Evolutionary conservation across 2,888 invertebrate genomes (phyloP).

Genomic region (Anodontia alba): DNA sequence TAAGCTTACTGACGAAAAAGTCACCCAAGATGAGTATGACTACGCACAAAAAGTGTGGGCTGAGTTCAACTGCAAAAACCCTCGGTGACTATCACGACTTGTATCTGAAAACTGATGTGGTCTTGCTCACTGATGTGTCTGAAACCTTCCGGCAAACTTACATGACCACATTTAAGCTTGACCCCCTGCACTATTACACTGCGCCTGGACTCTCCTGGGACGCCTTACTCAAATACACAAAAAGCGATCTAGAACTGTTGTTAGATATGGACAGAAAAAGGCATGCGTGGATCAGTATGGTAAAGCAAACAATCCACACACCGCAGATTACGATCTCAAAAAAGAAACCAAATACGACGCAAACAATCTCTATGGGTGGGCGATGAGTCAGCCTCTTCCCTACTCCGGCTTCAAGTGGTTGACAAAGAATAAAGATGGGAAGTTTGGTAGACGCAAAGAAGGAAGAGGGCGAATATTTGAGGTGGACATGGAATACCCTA

Average conservation of each 20-base stretch:
- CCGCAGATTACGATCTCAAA: conserved; percentile 21
- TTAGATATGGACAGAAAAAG: conserved; percentile 68
- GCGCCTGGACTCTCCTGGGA: conserved; percentile 71
- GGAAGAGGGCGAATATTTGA: conserved; percentile 40
- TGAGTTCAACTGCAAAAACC: conserved; percentile 56
- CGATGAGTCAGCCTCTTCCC: conserved; percentile 5
- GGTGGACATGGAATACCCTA: conserved; percentile 44
- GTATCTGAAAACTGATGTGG: conserved; percentile 70
- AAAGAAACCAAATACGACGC: conserved; percentile 40
- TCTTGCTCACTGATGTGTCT: conserved; percentile 77
- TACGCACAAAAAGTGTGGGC: conserved; percentile 44
- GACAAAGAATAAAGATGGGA: neutral
- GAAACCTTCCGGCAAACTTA: conserved; percentile 76
- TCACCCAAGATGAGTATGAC: neutral
- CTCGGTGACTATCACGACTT: conserved; percentile 57
- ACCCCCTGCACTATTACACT: conserved; percentile 74
- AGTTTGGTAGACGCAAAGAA: conserved; percentile 47
- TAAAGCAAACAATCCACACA: conserved; percentile 73
- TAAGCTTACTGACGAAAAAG: neutral
- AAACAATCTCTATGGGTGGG: conserved; percentile 54
- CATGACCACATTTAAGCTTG: conserved; percentile 65
- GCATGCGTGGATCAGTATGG: conserved; percentile 60
- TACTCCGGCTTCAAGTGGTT: neutral
- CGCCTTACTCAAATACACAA: conserved; percentile 59
- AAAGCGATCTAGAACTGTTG: conserved; percentile 70